These are phyloP conservation scores for Plestiodon gilberti DNA, from an alignment of 2,113 vertebrate genomes.

Conservation along the genomic window DNA sequence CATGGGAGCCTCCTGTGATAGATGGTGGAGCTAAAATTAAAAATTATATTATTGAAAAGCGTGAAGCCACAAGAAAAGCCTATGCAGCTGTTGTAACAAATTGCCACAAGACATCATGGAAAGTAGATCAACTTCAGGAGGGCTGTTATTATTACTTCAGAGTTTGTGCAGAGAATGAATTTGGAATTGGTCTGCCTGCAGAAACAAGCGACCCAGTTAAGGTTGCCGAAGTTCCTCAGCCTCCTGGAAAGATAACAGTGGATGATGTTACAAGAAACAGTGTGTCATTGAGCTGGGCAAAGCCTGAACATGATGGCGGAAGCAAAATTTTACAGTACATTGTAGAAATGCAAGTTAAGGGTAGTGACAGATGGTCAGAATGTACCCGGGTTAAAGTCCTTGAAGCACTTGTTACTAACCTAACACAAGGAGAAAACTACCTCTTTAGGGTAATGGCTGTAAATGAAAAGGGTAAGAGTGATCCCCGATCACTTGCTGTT, in stretches of 20 bases:
- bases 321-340: slow-evolving; percentile 95
- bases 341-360: slow-evolving; percentile 94
- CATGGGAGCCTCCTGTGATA: slow-evolving; percentile 91
- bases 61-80: slow-evolving; percentile 95
- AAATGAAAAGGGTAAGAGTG: slow-evolving; percentile 97
- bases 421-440: slow-evolving; percentile 94
- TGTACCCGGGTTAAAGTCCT: slow-evolving; percentile 92
- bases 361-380: slow-evolving; percentile 92
- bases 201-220: slow-evolving; percentile 90
- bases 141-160: slow-evolving; percentile 96
- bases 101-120: slow-evolving; percentile 92
- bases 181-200: slow-evolving; percentile 92
- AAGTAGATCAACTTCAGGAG: slow-evolving; percentile 93
- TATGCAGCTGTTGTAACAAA: slow-evolving; percentile 95
- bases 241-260: slow-evolving; percentile 91
- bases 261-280: slow-evolving; percentile 94
- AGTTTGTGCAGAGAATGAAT: slow-evolving; percentile 92
- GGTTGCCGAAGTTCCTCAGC: slow-evolving; percentile 95
- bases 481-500: slow-evolving; percentile 91
- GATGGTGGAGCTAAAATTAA: slow-evolving; percentile 97
- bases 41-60: slow-evolving; percentile 97
- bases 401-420: slow-evolving; percentile 87
- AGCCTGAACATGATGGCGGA: slow-evolving; percentile 95
- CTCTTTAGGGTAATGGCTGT: slow-evolving; percentile 93
- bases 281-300: slow-evolving; percentile 94